Evolutionary conservation across 2,888 invertebrate species (phyloP), one percentile per base, ranked within the genome.

Genomic region (Nineta flava): DNA sequence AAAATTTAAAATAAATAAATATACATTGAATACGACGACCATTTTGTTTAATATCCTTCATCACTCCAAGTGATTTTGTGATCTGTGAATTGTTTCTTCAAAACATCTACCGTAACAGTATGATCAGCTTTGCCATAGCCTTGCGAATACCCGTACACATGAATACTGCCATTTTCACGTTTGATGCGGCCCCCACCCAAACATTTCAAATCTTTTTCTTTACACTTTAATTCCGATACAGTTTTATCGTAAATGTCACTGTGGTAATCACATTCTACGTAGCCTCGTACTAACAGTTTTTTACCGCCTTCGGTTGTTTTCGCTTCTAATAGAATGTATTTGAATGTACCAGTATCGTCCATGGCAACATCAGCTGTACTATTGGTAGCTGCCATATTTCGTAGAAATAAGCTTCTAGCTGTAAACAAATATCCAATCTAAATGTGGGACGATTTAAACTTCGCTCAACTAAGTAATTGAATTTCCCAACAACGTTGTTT

Each of bases 101-200:
- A 65, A 43, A 96, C 63, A 49, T 76, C 76, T 3, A 83, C 88
- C 1, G 90, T 70, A 31, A 82, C 66, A 53, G 78, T 70, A 68
- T 96, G 95, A 66, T 95, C 91, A 1, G 94, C 94, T 65, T 82
- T 83, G 2, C 95, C 95, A 62, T 79, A 95, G 1, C 88, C 87
- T 75, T 87, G 73, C 13, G 69, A 70, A 51, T 44, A 44, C 9
- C 44, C 44, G 13, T 44, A 44, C 12, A 44, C 26, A n/a, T 21
- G 44, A 44, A 44, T 44, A 9, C 13, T 21, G 2, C 19, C 19
- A 7, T 19, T 12, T 19, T 44, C 44, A 13, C 26, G 44, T 21
- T 44, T 44, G 5, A 44, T 44, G 4, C 44, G 44, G 26, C 44
- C 44, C 9, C 44, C 44, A 12, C 44, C 44, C 12, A 44, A 13